Evolutionary conservation across 2,888 invertebrate species (phyloP).

Genomic region (Caenorhabditis drosophilae): DNA sequence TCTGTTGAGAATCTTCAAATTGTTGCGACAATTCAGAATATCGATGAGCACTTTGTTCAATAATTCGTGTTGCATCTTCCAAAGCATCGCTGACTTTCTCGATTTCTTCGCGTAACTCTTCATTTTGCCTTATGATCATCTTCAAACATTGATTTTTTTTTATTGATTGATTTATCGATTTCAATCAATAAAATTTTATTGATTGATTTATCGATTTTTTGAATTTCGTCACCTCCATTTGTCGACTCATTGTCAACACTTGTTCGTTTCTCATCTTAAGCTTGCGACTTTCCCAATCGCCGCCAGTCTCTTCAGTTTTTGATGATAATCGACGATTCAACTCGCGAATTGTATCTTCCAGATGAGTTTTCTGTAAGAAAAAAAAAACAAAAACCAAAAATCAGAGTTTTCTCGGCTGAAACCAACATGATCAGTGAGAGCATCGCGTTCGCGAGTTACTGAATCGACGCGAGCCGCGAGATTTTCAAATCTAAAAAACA

Average conservation of each 20-base stretch:
- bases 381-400: too few relatives aligned
- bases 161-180: neutral
- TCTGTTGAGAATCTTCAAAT: slow-evolving; percentile 14
- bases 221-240: slow-evolving; percentile 61
- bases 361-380: slow-evolving; percentile 57
- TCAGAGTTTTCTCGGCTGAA: too few relatives aligned
- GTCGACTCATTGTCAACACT: slow-evolving; percentile 60
- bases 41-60: slow-evolving; percentile 52
- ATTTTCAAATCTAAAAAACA: slow-evolving; percentile 53
- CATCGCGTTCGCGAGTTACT: slow-evolving; percentile 57
- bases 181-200: slow-evolving; percentile 37
- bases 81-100: slow-evolving; percentile 55
- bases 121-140: slow-evolving; percentile 61
- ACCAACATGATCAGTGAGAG: slow-evolving; percentile 55
- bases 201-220: too few relatives aligned
- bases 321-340: slow-evolving; percentile 56
- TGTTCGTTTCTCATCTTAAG: slow-evolving; percentile 64
- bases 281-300: slow-evolving; percentile 64
- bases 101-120: slow-evolving; percentile 56
- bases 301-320: slow-evolving; percentile 53
- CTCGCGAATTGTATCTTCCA: slow-evolving; percentile 66
- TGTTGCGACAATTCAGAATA: slow-evolving; percentile 28
- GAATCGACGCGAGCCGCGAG: slow-evolving; percentile 49
- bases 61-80: slow-evolving; percentile 61
- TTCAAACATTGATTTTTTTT: too few relatives aligned